Percentiles rank a stretch among this genome's conserved stretches.
phyloP scores from a whole-genome alignment of 35 echinoderm and acorn worm genomes.

The Patiria miniata region DNA sequence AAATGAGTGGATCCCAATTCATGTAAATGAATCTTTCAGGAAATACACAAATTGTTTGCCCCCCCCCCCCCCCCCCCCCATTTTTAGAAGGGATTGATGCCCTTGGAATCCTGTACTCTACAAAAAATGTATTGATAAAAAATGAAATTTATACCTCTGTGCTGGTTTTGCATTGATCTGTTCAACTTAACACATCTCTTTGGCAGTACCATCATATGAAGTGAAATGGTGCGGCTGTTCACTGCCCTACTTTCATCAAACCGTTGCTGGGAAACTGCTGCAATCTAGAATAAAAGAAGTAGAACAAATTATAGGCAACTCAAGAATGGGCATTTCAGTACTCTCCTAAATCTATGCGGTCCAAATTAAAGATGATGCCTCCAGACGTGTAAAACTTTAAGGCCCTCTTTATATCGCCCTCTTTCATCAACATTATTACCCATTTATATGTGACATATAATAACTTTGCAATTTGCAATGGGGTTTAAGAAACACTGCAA shows the following conservation, averaged over 20 bases:
- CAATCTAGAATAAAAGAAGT: constrained; percentile 3
- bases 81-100: not conserved
- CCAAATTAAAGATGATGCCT: no score
- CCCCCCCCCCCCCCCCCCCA: not conserved
- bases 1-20: not conserved
- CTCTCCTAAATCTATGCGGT: no score
- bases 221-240: not conserved
- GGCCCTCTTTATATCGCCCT: no score
- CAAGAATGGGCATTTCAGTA: no score
- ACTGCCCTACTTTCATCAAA: not conserved
- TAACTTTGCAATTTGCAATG: no score
- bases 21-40: not conserved
- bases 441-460: no score
- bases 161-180: not conserved
- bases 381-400: no score
- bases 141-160: not conserved
- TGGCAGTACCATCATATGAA: not conserved
- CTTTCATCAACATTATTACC: no score
- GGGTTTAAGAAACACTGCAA: no score
- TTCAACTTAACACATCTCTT: not conserved
- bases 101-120: not conserved
- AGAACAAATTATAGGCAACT: no score
- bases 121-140: not conserved
- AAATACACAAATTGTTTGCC: not conserved
- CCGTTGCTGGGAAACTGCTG: not conserved